Conservation (phyloP, 2,888 invertebrate species). For the Melanchra persicariae region DNA sequence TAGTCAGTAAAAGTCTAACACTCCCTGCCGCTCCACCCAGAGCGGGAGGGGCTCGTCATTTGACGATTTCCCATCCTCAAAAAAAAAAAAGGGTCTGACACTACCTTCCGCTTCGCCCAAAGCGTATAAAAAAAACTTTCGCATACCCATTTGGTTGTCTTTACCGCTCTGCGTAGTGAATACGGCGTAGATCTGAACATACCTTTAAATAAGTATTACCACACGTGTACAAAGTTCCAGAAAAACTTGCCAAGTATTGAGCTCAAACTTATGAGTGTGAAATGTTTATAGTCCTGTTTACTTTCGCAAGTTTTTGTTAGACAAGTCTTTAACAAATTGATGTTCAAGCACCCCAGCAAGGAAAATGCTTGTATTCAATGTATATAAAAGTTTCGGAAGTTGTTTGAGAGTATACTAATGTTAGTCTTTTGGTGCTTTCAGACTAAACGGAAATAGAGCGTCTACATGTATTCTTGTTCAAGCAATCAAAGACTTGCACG, state of each 20-base stretch:
- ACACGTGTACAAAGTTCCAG: background rate
- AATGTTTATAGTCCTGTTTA: constrained; percentile 39
- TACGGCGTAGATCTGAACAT: too few relatives aligned
- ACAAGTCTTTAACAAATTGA: constrained; percentile 6
- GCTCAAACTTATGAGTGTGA: background rate
- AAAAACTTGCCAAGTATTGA: background rate
- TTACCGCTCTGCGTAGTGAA: too few relatives aligned
- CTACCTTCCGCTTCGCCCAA: too few relatives aligned
- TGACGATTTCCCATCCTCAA: too few relatives aligned
- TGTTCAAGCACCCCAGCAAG: constrained; percentile 1
- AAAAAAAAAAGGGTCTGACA: too few relatives aligned
- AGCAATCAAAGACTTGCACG: background rate
- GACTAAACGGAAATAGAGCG: background rate
- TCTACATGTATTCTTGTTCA: too few relatives aligned
- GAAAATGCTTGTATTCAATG: background rate
- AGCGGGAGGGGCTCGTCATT: too few relatives aligned
- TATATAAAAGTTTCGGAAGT: background rate
- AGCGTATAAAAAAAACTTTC: too few relatives aligned
- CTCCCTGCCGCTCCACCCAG: too few relatives aligned
- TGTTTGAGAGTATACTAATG: background rate
- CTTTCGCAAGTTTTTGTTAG: constrained; percentile 20
- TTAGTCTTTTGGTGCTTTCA: background rate
- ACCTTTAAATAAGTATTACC: background rate
- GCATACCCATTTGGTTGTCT: too few relatives aligned
- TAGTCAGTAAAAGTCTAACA: too few relatives aligned